These are phyloP conservation scores for Coptotermes formosanus DNA, from an alignment of 1,140 invertebrate genomes.

Conservation along the genomic window DNA sequence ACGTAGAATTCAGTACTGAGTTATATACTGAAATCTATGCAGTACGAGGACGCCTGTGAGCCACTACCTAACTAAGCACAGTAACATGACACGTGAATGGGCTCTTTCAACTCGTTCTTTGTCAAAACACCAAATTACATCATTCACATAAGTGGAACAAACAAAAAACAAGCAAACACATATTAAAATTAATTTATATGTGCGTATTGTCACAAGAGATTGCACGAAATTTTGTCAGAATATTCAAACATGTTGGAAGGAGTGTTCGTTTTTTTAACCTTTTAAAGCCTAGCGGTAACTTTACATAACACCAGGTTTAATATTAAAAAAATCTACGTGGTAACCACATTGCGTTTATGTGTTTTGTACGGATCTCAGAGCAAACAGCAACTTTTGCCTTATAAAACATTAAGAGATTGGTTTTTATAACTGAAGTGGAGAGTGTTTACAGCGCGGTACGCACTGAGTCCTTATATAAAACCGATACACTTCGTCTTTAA, in stretches of 20 bases:
- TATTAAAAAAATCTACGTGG: too few species aligned
- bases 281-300: too few species aligned
- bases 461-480: too few species aligned
- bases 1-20: background rate
- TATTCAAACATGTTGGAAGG: background rate
- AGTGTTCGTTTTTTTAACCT: too few species aligned
- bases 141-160: background rate
- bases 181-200: background rate
- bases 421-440: too few species aligned
- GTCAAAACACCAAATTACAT: background rate
- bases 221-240: background rate
- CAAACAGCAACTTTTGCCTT: too few species aligned
- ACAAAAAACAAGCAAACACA: background rate
- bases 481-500: too few species aligned
- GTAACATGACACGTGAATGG: background rate
- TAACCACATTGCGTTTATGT: too few species aligned
- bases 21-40: background rate
- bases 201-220: background rate
- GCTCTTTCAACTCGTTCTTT: background rate
- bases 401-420: too few species aligned
- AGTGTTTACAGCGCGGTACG: too few species aligned
- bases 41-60: background rate
- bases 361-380: too few species aligned
- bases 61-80: background rate
- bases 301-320: too few species aligned